Evolutionary conservation across 2,888 invertebrate genomes (phyloP).

Genomic region (Orthosia incerta): DNA sequence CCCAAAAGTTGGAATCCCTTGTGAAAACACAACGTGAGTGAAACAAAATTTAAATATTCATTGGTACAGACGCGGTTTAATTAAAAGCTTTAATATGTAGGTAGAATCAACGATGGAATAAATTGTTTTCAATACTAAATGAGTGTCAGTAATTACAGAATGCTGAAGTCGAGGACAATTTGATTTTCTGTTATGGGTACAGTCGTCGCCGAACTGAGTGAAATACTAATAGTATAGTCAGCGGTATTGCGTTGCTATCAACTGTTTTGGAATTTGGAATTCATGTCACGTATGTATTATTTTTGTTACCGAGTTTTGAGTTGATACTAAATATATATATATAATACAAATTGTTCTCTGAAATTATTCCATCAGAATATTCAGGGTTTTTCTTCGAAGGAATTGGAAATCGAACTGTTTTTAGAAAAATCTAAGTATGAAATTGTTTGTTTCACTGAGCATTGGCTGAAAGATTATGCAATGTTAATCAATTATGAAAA

Average conservation of each 20-base stretch:
- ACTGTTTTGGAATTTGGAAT: not conserved
- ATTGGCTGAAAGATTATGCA: too few species aligned
- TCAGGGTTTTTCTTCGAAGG: too few species aligned
- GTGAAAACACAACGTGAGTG: slow-evolving; percentile 40
- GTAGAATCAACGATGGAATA: slow-evolving; percentile 44
- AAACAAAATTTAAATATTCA: slow-evolving; percentile 60
- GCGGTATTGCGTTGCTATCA: not conserved
- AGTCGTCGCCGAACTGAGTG: not conserved
- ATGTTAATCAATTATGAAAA: too few species aligned
- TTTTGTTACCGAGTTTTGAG: too few species aligned
- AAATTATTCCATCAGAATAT: too few species aligned
- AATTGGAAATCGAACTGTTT: too few species aligned
- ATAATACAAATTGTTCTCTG: too few species aligned
- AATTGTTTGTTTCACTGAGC: too few species aligned
- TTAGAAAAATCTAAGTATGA: too few species aligned
- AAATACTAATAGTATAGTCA: not conserved
- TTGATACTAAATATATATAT: too few species aligned
- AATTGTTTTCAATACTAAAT: slow-evolving; percentile 52
- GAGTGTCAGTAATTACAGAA: slow-evolving; percentile 28
- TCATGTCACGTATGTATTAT: too few species aligned
- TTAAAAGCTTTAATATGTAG: slow-evolving; percentile 52
- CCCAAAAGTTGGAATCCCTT: slow-evolving; percentile 46
- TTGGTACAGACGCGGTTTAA: slow-evolving; percentile 43
- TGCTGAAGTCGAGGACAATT: slow-evolving; percentile 16
- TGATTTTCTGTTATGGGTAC: slow-evolving; percentile 15